Base-by-base conservation (phyloP, 2,888 invertebrate species). In the Aproaerema taeniolella region DNA sequence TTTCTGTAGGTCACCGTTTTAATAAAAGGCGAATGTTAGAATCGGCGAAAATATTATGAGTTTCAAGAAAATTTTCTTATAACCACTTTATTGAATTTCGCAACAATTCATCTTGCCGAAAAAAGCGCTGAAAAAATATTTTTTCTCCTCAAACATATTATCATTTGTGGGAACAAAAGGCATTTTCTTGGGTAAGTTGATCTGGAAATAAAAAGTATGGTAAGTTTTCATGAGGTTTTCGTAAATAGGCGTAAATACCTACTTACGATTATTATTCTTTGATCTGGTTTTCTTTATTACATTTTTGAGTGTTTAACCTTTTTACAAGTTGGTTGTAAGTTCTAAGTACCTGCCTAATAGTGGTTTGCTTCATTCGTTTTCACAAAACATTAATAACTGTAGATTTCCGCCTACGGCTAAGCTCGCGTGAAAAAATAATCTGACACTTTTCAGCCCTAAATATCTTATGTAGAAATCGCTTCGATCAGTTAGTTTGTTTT, bases 31-130 rank as follows among this genome's bases (percentile, higher is more conserved):
- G 58, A 60, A 56, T 56, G 52, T 53, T 43, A 45, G 55, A 62
- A 64, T 65, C 62, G 61, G 55, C 58, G 64, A 68, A 72, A 73
- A 73, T 75, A 73, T 20, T 20, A n/a, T 69, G 62, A 67, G 58
- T 66, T 55, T 52, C 53, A 60, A 16, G 67, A 62, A 71, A 71
- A 73, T 73, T 62, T 58, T 69, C 69, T 77, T 78, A 77, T 72
- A 73, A 73, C 69, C 70, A 70, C 69, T 69, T 77, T 72, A 76
- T 79, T 78, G 75, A 70, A 74, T 79, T 73, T 70, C 59, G 58
- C 55, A 61, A 70, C 67, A 61, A 68, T 74, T 73, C 66, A 70
- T 68, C 65, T 67, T 49, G 45, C 54, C 43, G 43, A 52, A 65
- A 28, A 31, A 35, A n/a, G 13, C 26, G 14, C 8, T 24, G 26